These are phyloP conservation scores for Lagodon rhomboides DNA, from an alignment of 2,797 vertebrate species.

Conservation along the genomic window DNA sequence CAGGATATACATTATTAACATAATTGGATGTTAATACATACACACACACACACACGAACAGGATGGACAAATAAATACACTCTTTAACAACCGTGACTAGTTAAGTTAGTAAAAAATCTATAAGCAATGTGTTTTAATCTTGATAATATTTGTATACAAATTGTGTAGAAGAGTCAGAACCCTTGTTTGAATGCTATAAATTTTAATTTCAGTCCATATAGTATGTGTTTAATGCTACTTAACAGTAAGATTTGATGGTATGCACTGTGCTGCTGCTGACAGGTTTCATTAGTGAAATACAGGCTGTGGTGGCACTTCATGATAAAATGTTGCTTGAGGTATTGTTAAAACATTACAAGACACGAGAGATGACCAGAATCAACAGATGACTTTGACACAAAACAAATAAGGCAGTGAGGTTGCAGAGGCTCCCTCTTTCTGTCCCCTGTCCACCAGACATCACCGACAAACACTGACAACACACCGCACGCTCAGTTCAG, in stretches of 20 bases:
- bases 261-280: neutral
- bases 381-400: slow-evolving; percentile 34
- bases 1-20: slow-evolving; percentile 7
- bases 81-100: neutral
- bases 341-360: slow-evolving; percentile 14
- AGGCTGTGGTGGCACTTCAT: neutral
- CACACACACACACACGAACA: slow-evolving; percentile 10
- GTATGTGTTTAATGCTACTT: neutral
- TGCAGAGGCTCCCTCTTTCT: slow-evolving; percentile 32
- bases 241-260: slow-evolving; percentile 1
- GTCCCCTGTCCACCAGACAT: slow-evolving; percentile 24
- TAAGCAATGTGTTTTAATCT: slow-evolving; percentile 10
- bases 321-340: slow-evolving; percentile 15
- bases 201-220: neutral
- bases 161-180: neutral
- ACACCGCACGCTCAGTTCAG: slow-evolving; percentile 15
- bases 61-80: slow-evolving; percentile 44
- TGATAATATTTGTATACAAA: neutral
- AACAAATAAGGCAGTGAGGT: slow-evolving; percentile 65
- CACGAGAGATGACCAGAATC: slow-evolving; percentile 11
- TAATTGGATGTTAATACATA: slow-evolving; percentile 6
- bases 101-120: slow-evolving; percentile 20
- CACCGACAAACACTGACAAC: slow-evolving; percentile 15
- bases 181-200: neutral
- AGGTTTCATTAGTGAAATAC: slow-evolving; percentile 8